Evolutionary conservation across 1,140 invertebrate genomes (phyloP).

Genomic region (Araneus ventricosus): DNA sequence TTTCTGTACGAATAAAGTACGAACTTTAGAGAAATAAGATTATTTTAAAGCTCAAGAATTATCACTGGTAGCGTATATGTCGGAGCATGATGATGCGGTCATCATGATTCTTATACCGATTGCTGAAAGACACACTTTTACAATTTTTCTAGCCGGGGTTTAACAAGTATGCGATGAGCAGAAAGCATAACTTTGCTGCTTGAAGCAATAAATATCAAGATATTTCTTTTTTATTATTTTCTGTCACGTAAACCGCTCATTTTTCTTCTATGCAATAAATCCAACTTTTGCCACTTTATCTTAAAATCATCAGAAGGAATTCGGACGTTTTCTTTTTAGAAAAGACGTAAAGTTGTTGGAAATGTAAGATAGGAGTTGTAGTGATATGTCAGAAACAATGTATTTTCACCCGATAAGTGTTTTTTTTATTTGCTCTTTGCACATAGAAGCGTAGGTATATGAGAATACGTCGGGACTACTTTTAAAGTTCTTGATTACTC

Average conservation of each 20-base stretch:
- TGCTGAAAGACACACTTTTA: not conserved
- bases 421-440: not conserved
- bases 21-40: too few species aligned
- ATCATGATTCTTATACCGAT: not conserved
- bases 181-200: not conserved
- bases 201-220: too few species aligned
- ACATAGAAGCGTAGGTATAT: not conserved
- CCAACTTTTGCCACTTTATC: not conserved
- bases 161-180: not conserved
- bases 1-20: too few species aligned
- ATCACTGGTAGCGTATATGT: too few species aligned
- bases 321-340: too few species aligned
- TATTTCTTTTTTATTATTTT: not conserved
- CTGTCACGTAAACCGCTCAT: not conserved
- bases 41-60: too few species aligned
- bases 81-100: too few species aligned
- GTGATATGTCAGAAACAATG: slow-evolving; percentile 1
- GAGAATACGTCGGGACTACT: not conserved
- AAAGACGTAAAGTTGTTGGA: not conserved
- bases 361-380: not conserved
- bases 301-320: not conserved
- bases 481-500: not conserved
- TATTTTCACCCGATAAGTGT: not conserved
- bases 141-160: not conserved
- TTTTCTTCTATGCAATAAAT: not conserved